Conservation (phyloP, 2,113 vertebrate species). For the Tinamus guttatus region DNA sequence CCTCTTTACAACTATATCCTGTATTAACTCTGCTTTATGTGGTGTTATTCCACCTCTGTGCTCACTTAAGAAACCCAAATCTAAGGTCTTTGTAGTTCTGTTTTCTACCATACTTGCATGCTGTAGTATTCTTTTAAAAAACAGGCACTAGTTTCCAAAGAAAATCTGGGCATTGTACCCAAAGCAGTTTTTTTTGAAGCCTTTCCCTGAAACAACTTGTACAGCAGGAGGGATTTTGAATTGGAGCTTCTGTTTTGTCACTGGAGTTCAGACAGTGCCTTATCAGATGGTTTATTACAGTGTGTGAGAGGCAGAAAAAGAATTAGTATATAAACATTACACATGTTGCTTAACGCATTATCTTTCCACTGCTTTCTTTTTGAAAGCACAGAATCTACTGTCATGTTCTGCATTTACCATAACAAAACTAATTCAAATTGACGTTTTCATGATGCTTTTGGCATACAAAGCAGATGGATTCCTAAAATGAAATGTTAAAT, state of each 20-base stretch:
- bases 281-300: background rate
- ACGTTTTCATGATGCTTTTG: background rate
- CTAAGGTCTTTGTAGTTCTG: background rate
- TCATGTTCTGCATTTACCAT: background rate
- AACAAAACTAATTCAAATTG: background rate
- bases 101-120: background rate
- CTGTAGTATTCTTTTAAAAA: background rate
- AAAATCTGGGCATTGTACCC: background rate
- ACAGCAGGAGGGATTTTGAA: background rate
- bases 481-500: constrained; percentile 16
- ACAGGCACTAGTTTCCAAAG: background rate
- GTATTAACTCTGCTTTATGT: background rate
- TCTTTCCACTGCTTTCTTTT: background rate
- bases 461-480: background rate
- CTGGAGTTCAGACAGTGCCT: background rate
- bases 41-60: background rate
- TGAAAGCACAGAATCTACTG: background rate
- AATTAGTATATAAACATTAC: background rate
- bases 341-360: background rate
- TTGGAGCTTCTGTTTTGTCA: background rate
- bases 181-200: background rate
- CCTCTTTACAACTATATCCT: background rate
- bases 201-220: background rate
- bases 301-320: background rate
- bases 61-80: background rate